phyloP scores from a whole-genome alignment of 2,888 invertebrate species.

The Drosophila mimetica region DNA sequence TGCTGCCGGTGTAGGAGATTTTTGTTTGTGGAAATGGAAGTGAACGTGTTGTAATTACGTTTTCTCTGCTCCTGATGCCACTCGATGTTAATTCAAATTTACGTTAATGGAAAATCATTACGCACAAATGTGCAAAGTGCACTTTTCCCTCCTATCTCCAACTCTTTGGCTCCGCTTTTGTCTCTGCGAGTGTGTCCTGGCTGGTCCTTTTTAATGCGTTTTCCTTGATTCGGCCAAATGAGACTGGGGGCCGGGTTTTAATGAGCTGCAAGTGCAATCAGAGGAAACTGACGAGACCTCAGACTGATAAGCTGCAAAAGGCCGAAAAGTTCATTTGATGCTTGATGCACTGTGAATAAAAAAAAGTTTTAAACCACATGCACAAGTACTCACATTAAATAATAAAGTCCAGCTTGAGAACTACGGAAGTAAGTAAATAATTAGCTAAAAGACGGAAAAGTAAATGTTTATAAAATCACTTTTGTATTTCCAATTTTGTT shows the following conservation, averaged over 20 bases:
- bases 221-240: constrained; percentile 51
- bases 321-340: constrained; percentile 21
- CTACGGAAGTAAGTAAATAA: not conserved
- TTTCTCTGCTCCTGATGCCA: constrained; percentile 51
- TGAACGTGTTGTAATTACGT: constrained; percentile 69
- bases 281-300: constrained; percentile 51
- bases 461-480: too few species aligned
- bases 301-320: constrained; percentile 60
- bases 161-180: constrained; percentile 31
- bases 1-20: constrained; percentile 15
- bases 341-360: not conserved
- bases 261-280: constrained; percentile 76
- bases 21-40: constrained; percentile 8
- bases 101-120: constrained; percentile 81
- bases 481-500: too few species aligned
- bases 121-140: constrained; percentile 79
- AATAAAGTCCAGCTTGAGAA: not conserved
- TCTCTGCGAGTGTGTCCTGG: constrained; percentile 21
- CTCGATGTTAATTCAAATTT: constrained; percentile 76
- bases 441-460: too few species aligned
- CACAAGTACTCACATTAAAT: too few species aligned
- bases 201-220: constrained; percentile 65
- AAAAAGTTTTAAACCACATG: too few species aligned
- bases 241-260: constrained; percentile 57
- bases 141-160: constrained; percentile 58